A percentile compares a stretch with the other conserved stretches of the same genome.
phyloP scores from a whole-genome alignment of 2,113 vertebrate species.

The Anoura caudifer region DNA sequence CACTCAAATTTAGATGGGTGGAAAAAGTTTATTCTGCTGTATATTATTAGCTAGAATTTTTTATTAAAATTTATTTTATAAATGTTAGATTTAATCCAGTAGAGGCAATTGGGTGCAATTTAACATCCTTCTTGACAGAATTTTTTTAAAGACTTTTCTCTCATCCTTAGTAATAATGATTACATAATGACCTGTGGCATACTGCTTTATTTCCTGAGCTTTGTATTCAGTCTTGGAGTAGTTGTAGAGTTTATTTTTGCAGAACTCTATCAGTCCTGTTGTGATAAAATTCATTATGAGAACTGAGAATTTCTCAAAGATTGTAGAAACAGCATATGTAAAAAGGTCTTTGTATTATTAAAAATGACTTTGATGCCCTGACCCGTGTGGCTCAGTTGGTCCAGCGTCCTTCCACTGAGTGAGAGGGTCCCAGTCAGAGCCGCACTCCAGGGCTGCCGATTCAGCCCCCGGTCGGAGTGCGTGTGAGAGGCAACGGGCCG shows the following conservation, averaged over 20 bases:
- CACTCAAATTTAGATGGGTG: background rate
- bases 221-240: background rate
- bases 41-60: conserved; percentile 14
- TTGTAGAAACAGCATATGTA: background rate
- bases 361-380: background rate
- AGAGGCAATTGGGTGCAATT: background rate
- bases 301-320: background rate
- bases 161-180: background rate
- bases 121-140: background rate
- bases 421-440: too few species aligned
- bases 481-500: too few species aligned
- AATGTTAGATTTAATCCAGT: background rate
- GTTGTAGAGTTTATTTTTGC: background rate
- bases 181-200: background rate
- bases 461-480: too few species aligned
- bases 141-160: background rate
- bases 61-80: background rate
- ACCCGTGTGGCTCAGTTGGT: too few species aligned
- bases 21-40: background rate
- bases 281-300: background rate
- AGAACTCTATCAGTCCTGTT: background rate
- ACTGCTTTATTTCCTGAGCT: background rate
- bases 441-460: too few species aligned
- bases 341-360: background rate
- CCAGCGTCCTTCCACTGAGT: too few species aligned